Percentiles rank a stretch among this genome's conserved stretches.
phyloP scores from a whole-genome alignment of 2,888 invertebrate genomes.

The Erebia aethiops region DNA sequence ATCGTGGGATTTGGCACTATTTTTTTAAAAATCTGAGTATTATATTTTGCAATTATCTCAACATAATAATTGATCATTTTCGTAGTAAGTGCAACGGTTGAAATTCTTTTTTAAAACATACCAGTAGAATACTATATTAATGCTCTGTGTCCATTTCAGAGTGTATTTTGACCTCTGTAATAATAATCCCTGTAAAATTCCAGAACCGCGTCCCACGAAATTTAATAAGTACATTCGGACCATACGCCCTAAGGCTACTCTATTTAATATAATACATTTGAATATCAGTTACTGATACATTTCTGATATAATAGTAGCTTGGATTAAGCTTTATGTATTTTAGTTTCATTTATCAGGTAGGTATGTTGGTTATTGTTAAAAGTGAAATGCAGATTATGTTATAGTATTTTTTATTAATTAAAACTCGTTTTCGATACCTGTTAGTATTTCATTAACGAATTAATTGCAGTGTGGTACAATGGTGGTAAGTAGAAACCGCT shows the following conservation, averaged over 20 bases:
- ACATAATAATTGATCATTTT: too few species aligned
- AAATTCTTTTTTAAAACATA: neutral
- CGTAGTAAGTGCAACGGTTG: neutral
- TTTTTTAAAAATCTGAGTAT: too few species aligned
- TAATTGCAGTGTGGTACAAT: neutral
- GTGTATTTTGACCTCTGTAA: neutral
- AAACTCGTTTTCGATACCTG: neutral
- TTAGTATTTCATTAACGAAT: neutral
- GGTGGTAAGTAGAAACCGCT: too few species aligned
- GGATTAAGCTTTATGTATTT: conserved; percentile 6
- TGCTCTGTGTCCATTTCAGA: neutral
- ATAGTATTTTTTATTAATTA: neutral
- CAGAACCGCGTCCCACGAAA: conserved; percentile 36
- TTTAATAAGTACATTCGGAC: conserved; percentile 36
- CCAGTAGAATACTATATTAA: neutral
- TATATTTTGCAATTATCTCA: too few species aligned
- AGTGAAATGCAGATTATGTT: neutral
- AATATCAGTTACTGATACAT: conserved; percentile 10
- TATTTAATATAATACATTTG: conserved; percentile 19
- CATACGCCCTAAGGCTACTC: conserved; percentile 15
- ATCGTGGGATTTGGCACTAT: too few species aligned
- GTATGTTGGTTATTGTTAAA: neutral
- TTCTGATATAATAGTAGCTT: neutral
- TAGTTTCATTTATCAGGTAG: conserved; percentile 3
- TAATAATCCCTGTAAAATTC: conserved; percentile 2